Base-by-base conservation (phyloP, 2,888 invertebrate genomes). In the Zele albiditarsus region DNA sequence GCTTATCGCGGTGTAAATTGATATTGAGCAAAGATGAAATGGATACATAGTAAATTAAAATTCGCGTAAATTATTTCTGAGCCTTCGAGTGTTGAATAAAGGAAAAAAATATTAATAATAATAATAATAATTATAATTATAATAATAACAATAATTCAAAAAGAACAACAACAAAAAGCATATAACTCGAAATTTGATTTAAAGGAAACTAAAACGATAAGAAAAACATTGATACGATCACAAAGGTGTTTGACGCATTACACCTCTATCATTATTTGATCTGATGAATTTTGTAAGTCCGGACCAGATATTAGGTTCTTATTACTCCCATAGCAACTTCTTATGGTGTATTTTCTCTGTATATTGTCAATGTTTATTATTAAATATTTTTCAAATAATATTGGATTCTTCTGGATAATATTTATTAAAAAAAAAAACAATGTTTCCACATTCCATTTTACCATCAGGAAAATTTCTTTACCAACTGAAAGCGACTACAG, bases 361-460 rank as follows among this genome's bases (percentile, higher is more conserved):
- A 88, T 88, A 88, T 88, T 88, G 86, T 88, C 87, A 88, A 87
- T 88, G 88, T 88, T 88, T 88, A 88, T 87, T 88, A 88, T 88
- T 88, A 88, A 88, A 88, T 88, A 88, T 88, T 88, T 88, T 88
- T 88, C 87, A 88, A 88, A 87, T 88, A 88, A 87, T 31, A 53
- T 53, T 23, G 20, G 6, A 53, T 20, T 25, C 14, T 38, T 65
- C 20, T 33, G 33, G 16, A n/a, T 28, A 25, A 49, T 28, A 46
- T 68, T 68, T 68, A 28, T 53, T 23, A n/a, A n/a, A n/a, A n/a
- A n/a, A n/a, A n/a, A n/a, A n/a, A n/a, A n/a, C n/a, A n/a, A n/a
- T n/a, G 25, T 25, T 65, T 65, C 23, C 3, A 23, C 5, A 38
- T 12, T 38, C 8, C 12, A 38, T 38, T 38, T 12, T 12, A 38